Evolutionary conservation across 1,140 invertebrate genomes (phyloP), one percentile per base, ranked within the genome.

Genomic region (Acyrthosiphon pisum): DNA sequence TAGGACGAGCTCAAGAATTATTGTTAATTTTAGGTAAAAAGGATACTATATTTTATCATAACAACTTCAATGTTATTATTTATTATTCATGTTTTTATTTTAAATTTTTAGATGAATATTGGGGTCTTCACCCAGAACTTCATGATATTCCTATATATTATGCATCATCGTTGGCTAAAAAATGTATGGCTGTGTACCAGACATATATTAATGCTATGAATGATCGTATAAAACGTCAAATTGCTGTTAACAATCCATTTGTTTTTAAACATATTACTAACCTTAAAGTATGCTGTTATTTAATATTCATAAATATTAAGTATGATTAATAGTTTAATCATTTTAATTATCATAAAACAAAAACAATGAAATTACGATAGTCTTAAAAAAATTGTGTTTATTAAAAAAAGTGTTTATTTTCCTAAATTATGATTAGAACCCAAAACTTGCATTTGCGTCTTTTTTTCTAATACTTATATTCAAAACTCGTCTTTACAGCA

Each of bases 121-220:
- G 99, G 99, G 97, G 98, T 86, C 97, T 98, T 88, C 99, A 99
- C 96, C 99, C 99, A 0, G 99, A 99, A 96, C 95, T 99, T 4
- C 99, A 99, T 94, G 99, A 99, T 95, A 98, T 99, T 94, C 99
- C 99, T 0, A 99, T 99, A 94, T 99, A 99, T 96, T 99, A 99
- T 96, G 99, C 99, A 0, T 99, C 99, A 1, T 99, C 99, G 0
- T 95, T 99, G 76, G 99, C 99, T 6, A 99, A 99, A 95, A 99
- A 99, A 95, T 99, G 99, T 95, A 99, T 99, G 99, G 98, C 98
- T 93, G 99, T 99, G 1, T 99, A 99, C 96, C 99, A 99, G 95
- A 99, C 99, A 0, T 99, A 99, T 95, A 97, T 99, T 0, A 99
- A 99, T 95, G 99, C 99, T 0, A 99, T 99, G 99, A 99, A 99